Conservation (phyloP, 1,140 invertebrate species). For the Papilio helenus region DNA sequence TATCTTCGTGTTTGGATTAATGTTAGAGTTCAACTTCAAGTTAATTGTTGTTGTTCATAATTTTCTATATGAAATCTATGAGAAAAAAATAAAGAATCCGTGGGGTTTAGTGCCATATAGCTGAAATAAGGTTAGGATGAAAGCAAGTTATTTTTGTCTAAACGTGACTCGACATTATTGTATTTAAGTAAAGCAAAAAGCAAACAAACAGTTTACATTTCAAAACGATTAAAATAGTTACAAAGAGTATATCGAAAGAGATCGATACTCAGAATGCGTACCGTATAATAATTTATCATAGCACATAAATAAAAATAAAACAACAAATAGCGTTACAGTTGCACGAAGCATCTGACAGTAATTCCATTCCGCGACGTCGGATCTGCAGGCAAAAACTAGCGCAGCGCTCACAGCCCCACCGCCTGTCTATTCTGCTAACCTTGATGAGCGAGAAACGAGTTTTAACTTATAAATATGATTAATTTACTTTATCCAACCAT, state of each 20-base stretch:
- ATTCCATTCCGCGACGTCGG: slow-evolving; percentile 23
- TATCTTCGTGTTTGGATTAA: neutral
- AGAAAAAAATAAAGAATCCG: too few relatives aligned
- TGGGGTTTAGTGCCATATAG: too few relatives aligned
- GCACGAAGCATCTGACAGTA: slow-evolving; percentile 33
- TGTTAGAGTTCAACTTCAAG: neutral
- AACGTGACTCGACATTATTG: too few relatives aligned
- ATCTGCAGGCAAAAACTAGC: slow-evolving; percentile 37
- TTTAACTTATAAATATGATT: slow-evolving; percentile 24
- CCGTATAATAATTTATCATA: neutral
- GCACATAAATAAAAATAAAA: slow-evolving; percentile 15
- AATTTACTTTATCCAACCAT: slow-evolving; percentile 33
- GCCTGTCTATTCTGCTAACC: slow-evolving; percentile 38
- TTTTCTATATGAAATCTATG: too few relatives aligned
- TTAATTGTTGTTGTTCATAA: neutral
- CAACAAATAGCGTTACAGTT: slow-evolving; percentile 21
- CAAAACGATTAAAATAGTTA: neutral
- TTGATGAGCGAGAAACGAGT: slow-evolving; percentile 38
- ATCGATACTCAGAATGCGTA: neutral
- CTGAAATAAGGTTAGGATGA: too few relatives aligned
- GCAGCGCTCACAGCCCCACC: neutral
- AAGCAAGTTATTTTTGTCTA: too few relatives aligned
- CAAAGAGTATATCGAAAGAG: neutral
- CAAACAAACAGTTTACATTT: too few relatives aligned
- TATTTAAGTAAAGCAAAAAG: too few relatives aligned